Base-by-base conservation (phyloP, 2,888 invertebrate genomes). In the Nasonia oneida region DNA sequence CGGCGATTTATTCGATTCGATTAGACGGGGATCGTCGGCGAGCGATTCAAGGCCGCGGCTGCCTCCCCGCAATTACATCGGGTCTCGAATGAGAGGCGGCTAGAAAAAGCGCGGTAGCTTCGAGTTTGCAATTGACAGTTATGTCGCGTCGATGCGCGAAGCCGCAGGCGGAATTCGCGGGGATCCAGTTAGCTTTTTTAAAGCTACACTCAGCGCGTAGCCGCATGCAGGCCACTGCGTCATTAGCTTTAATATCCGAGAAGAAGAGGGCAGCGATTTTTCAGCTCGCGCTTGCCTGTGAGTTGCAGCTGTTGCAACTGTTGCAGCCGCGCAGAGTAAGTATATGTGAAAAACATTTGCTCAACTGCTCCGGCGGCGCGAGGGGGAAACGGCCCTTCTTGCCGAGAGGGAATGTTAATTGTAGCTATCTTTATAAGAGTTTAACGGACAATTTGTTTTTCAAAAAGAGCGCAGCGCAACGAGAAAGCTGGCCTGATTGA, bases 161-260 rank as follows among this genome's bases (percentile, higher is more conserved):
- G 1, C 8, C 53, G 8, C 14, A 15, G 4, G 14, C 15, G 18
- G 15, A 15, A 53, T 53, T 18, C 53, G 18, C 18, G 53, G 3
- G 53, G 18, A 53, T 37, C 50, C 70, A 15, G 10, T 8, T 23
- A 8, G 33, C 1, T 12, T 23, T 29, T 84, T 84, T 84, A 70
- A 80, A 70, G n/a, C 5, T 29, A 29, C 29, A 29, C 29, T 29
- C 29, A 23, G 23, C 0, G 23, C 1, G 1, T 1, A 29, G 29
- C 29, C 29, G 23, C 23, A 23, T 23, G 23, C 23, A 23, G 0
- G 0, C 23, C 23, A 18, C 53, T 67, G 79, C 67, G 75, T 82
- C 85, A 81, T 85, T 85, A 85, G 71, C 61, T 73, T 71, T 85
- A 81, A 85, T 81, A 77, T 81, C 74, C 75, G 0, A 23, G 67